Percentiles rank a stretch among this genome's conserved stretches.
These are phyloP conservation scores for Eptatretus burgeri DNA, from an alignment of 2,113 vertebrate genomes.

Conservation along the genomic window DNA sequence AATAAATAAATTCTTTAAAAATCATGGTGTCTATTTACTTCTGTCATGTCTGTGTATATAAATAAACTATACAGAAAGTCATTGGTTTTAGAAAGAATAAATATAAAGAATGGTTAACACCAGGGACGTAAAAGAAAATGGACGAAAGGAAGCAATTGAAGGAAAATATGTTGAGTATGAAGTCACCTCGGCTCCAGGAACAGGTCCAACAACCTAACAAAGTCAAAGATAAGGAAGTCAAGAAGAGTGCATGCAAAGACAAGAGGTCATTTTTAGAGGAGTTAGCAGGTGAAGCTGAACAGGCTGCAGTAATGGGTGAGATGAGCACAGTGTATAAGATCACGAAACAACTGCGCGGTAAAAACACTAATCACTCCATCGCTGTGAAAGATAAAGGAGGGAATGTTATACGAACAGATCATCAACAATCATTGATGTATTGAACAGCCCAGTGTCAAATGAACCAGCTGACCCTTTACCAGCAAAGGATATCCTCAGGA, in stretches of 20 bases:
- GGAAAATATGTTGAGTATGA: not conserved
- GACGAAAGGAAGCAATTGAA: too few species aligned
- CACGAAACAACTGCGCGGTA: not conserved
- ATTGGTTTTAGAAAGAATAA: too few species aligned
- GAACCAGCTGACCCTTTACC: too few species aligned
- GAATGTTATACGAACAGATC: not conserved
- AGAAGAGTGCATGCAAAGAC: not conserved
- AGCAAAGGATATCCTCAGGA: too few species aligned
- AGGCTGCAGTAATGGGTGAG: not conserved
- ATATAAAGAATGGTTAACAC: too few species aligned
- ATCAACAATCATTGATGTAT: not conserved
- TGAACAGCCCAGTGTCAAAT: not conserved
- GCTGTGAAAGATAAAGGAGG: not conserved
- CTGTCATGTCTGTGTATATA: too few species aligned
- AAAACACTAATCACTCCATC: not conserved
- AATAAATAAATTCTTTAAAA: too few species aligned
- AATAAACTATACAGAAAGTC: too few species aligned
- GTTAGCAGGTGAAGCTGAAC: not conserved
- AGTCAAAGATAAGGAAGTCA: not conserved
- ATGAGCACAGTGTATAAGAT: not conserved
- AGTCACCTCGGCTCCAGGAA: not conserved
- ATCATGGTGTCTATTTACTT: too few species aligned
- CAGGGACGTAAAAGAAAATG: too few species aligned
- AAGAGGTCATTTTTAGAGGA: not conserved
- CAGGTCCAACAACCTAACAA: not conserved